Conservation (phyloP, 2,113 vertebrate genomes). For the Spea multiplicata region DNA sequence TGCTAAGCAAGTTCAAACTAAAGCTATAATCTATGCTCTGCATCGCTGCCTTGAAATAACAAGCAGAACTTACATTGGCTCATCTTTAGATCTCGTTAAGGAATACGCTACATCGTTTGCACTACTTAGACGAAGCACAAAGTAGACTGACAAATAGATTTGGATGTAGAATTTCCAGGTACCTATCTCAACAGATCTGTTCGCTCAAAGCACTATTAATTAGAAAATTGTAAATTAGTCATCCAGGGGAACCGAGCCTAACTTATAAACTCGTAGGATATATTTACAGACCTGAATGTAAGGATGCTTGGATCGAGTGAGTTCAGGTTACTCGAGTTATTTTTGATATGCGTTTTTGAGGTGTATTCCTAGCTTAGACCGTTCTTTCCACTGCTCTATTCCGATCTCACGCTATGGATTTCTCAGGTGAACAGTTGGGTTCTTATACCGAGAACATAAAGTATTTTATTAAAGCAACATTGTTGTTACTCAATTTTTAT, state of each 20-base stretch:
- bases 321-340: no score
- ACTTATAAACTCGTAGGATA: no score
- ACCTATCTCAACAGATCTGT: neutral
- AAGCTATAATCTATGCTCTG: constrained; percentile 60
- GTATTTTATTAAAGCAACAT: no score
- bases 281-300: no score
- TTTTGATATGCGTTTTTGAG: no score
- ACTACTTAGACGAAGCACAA: constrained; percentile 57
- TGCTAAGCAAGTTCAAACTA: constrained; percentile 63
- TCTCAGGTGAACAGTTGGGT: no score
- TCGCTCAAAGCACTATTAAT: constrained; percentile 10
- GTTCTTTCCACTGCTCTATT: no score
- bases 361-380: no score
- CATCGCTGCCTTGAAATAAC: constrained; percentile 71
- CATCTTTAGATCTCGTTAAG: constrained; percentile 57
- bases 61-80: constrained; percentile 59
- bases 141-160: constrained; percentile 60
- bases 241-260: neutral
- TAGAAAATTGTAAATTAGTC: constrained; percentile 41
- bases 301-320: no score
- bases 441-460: no score
- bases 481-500: no score
- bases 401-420: no score
- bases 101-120: constrained; percentile 56
- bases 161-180: constrained; percentile 48